Conservation (phyloP, 2,113 vertebrate species). For the Dicrurus megarhynchus region DNA sequence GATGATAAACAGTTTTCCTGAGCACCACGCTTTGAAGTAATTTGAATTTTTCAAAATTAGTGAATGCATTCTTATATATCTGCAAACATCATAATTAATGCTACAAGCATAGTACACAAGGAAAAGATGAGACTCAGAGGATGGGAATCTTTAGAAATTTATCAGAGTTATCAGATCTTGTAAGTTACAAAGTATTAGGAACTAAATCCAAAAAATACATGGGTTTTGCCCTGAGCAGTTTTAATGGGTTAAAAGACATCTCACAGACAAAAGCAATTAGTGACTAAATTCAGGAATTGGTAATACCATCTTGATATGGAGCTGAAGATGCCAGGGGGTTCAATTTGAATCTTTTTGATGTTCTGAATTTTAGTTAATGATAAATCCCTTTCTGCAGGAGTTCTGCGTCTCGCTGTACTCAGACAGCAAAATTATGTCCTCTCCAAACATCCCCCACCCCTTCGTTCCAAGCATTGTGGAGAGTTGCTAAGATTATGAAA, state of each 20-base stretch:
- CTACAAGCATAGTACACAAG: neutral
- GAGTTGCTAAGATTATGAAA: neutral
- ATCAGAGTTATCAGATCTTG: neutral
- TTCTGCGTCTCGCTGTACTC: neutral
- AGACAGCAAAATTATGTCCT: neutral
- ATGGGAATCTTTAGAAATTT: conserved; percentile 1
- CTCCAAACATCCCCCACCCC: neutral
- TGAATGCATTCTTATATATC: neutral
- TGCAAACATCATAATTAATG: neutral
- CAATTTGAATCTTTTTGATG: conserved; percentile 32
- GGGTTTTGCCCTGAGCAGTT: neutral
- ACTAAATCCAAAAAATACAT: conserved; percentile 20
- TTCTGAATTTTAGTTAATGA: conserved; percentile 38
- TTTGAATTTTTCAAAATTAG: neutral
- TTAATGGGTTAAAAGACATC: conserved; percentile 27
- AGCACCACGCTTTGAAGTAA: neutral
- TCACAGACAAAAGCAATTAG: conserved; percentile 54
- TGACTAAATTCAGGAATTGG: conserved; percentile 12
- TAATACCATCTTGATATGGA: neutral
- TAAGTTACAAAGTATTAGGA: conserved; percentile 13
- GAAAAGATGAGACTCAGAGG: neutral
- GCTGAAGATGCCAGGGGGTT: neutral
- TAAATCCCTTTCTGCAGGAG: neutral
- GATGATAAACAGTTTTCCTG: neutral
- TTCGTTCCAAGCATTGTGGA: neutral